Base-by-base conservation (phyloP, 2,113 vertebrate species). In the Notothenia coriiceps region DNA sequence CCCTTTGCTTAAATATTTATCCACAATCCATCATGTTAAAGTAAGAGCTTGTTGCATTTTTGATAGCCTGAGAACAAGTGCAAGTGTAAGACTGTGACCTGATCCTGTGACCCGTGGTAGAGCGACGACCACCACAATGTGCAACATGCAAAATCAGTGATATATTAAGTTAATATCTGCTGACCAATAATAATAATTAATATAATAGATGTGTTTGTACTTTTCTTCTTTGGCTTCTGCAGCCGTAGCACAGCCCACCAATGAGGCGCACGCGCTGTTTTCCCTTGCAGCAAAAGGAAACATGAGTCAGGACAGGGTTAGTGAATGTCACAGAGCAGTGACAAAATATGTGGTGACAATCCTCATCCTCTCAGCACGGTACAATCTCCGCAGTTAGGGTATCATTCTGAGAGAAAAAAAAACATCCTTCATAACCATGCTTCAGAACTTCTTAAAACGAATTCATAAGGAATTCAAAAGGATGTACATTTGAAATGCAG, bases 311-410 rank as follows among this genome's bases (percentile, higher is more conserved):
- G 40, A 40, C 49, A 55, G 62, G 9, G 25, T 56, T 29, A 55
- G 15, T 69, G 57, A 74, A 69, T 63, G 64, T 74, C 78, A 68
- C 63, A 80, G 70, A 70, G 64, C 57, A 63, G 59, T 49, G 65
- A 75, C 43, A 62, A 43, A 74, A 74, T 78, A 49, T 49, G 67
- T 55, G 43, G 22, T n/a, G 63, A 57, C 56, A 22, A 43, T 17
- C 22, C 43, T 2, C 35, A n/a, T 8, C 10, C n/a, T 50, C 44
- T 75, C 50, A 33, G 65, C 59, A 2, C 12, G 55, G 44, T 1
- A 1, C n/a, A 33, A 33, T 70, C 17, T 69, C n/a, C 3, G 15
- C 17, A 9, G 20, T 56, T 75, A 4, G 20, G 0, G 6, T 51
- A 44, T 33, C 14, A 61, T 51, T 20, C 46, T 29, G 17, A 65